Conservation (phyloP, 2,797 vertebrate species). For the Chaetophractus vellerosus region DNA sequence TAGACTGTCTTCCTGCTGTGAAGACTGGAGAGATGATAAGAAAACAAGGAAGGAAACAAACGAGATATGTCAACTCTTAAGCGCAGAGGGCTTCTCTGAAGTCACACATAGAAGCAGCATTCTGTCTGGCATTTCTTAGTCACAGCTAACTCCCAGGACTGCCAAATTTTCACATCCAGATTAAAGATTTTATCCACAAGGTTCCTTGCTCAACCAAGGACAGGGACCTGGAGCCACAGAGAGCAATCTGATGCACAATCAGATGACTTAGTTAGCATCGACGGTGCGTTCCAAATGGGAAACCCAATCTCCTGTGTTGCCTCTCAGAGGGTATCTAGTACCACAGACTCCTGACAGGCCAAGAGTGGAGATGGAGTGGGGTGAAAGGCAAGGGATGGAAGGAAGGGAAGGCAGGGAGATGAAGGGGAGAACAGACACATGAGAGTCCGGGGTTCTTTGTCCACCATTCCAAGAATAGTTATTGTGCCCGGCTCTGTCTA, state of each 20-base stretch:
- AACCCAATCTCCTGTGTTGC: neutral
- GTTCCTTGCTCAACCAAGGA: slow-evolving; percentile 1
- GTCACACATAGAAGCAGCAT: neutral
- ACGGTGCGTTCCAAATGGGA: neutral
- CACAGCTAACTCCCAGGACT: neutral
- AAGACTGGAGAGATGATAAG: neutral
- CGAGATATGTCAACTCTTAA: neutral
- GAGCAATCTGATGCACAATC: neutral
- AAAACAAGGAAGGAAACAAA: neutral
- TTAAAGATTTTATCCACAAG: neutral
- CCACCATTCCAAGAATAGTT: neutral
- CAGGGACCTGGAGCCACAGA: neutral
- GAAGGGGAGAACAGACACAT: neutral
- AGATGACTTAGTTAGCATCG: slow-evolving; percentile 62
- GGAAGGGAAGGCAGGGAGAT: neutral
- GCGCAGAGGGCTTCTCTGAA: slow-evolving; percentile 28
- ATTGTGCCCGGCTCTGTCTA: neutral
- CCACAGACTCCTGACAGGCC: slow-evolving; percentile 20
- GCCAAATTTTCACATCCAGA: neutral
- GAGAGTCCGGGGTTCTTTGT: neutral
- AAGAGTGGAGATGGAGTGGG: neutral
- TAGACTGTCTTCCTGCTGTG: neutral
- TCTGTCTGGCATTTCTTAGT: slow-evolving; percentile 13
- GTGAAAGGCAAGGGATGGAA: neutral
- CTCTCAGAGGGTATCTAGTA: slow-evolving; percentile 56